Evolutionary conservation across 92 coral and sea anemone species (phyloP).

Genomic region (Pocillopora meandrina): DNA sequence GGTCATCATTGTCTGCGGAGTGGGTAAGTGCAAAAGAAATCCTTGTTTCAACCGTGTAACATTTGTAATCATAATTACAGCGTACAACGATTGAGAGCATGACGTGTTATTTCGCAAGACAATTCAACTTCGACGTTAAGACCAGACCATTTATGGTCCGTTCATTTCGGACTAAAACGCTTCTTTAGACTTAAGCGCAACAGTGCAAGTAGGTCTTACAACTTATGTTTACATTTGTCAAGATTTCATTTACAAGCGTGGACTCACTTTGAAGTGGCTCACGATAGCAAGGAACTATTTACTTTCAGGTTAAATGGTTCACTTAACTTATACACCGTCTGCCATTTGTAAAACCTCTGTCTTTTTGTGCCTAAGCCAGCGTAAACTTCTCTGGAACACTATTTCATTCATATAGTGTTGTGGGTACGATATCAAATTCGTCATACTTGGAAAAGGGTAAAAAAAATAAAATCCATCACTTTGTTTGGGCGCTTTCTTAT

Average conservation of each 20-base stretch:
- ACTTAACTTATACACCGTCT: background rate
- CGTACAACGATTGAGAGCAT: background rate
- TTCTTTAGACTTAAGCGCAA: background rate
- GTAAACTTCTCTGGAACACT: too few species aligned
- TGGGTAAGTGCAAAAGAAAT: constrained; percentile 21
- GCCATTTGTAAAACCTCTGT: too few species aligned
- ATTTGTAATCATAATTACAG: background rate
- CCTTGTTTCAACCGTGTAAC: background rate
- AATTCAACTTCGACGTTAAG: background rate
- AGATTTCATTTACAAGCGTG: background rate
- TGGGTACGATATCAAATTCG: too few species aligned
- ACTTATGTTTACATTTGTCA: background rate
- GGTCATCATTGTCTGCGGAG: constrained; percentile 21
- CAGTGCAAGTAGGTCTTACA: background rate
- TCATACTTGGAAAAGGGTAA: too few species aligned
- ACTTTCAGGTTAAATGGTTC: background rate
- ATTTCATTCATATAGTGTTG: too few species aligned
- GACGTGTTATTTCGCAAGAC: background rate
- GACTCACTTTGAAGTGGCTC: background rate
- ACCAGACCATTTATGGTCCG: background rate
- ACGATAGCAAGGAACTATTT: background rate
- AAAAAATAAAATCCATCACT: too few species aligned
- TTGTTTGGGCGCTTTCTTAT: background rate
- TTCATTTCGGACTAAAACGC: background rate
- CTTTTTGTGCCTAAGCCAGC: too few species aligned